Evolutionary conservation across 2,797 vertebrate genomes (phyloP).

Genomic region (Enteromius afrohamiltoni): DNA sequence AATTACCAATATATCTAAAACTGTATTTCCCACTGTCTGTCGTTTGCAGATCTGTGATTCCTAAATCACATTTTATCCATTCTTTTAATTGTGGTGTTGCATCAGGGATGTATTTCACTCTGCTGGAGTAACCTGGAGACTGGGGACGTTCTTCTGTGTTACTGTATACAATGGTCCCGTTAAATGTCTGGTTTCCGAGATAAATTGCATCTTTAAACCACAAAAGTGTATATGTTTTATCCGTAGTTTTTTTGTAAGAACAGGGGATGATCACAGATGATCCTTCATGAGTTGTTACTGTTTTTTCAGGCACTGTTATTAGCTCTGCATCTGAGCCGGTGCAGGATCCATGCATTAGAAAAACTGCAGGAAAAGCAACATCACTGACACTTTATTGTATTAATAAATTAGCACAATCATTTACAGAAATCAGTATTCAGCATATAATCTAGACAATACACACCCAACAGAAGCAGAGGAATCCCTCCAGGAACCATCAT

Average conservation of each 20-base stretch:
- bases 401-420: not conserved
- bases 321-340: accelerated
- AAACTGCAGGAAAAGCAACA: not conserved
- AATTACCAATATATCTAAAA: conserved; percentile 35
- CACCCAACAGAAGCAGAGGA: conserved; percentile 3
- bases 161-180: conserved; percentile 61
- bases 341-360: not conserved
- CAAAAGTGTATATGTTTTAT: not conserved
- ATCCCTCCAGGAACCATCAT: conserved; percentile 1
- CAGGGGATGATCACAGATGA: conserved; percentile 70
- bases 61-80: conserved; percentile 36
- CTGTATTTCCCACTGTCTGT: conserved; percentile 66
- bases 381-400: not conserved
- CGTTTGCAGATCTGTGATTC: conserved; percentile 63
- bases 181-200: not conserved
- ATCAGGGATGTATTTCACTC: conserved; percentile 49
- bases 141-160: accelerated
- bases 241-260: accelerated
- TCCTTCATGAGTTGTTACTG: conserved; percentile 52
- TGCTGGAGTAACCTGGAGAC: conserved; percentile 42
- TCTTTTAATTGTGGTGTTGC: accelerated
- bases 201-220: conserved; percentile 69
- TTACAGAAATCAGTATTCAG: not conserved
- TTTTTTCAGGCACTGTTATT: accelerated
- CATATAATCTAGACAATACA: conserved; percentile 6